These are phyloP conservation scores for Philaethria dido DNA, from an alignment of 2,888 invertebrate species.

Conservation along the genomic window DNA sequence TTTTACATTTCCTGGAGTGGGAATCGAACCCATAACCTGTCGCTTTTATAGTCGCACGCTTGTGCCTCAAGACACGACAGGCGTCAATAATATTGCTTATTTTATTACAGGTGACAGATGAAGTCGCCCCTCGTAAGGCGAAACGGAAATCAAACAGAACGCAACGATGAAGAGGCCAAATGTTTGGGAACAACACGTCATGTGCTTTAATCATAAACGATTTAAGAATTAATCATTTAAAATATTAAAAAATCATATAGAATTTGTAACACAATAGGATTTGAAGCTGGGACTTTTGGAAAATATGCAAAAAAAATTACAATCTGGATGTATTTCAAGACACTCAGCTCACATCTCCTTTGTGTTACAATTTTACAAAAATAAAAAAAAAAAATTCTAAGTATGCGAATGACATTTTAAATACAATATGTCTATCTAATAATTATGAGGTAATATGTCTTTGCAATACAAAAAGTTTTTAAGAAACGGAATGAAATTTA, in stretches of 20 bases:
- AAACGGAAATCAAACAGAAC: constrained; percentile 50
- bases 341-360: no score
- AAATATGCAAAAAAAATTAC: background rate
- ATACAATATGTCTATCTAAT: background rate
- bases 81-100: no score
- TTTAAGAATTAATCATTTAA: background rate
- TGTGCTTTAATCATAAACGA: constrained; percentile 24
- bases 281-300: background rate
- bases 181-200: constrained; percentile 51
- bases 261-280: background rate
- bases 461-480: constrained; percentile 5
- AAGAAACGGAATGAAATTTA: background rate
- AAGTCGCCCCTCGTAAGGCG: constrained; percentile 51
- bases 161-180: constrained; percentile 16
- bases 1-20: no score
- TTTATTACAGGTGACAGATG: constrained; percentile 62
- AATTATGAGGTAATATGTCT: background rate
- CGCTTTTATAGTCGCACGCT: no score
- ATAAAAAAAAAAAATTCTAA: no score
- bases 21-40: no score
- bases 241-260: background rate
- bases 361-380: no score
- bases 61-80: no score
- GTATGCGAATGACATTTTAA: background rate
- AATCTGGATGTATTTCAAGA: no score